These are phyloP conservation scores for Liopterus haemorrhoidalis DNA, from an alignment of 2,888 invertebrate genomes.

Conservation along the genomic window DNA sequence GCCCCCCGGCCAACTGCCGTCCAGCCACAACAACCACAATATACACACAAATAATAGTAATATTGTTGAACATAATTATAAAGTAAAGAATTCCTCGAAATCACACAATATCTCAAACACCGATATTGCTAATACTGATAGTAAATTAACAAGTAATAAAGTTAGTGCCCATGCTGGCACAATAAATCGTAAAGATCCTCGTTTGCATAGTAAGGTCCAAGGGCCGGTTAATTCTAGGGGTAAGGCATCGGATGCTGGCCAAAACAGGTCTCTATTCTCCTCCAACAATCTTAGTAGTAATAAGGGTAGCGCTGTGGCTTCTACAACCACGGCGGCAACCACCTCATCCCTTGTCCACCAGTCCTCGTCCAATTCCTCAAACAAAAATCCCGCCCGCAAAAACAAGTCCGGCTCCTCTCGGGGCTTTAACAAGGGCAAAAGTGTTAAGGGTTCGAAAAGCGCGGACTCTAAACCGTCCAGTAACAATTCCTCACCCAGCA, in stretches of 20 bases:
- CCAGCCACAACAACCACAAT: slow-evolving; percentile 22
- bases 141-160: slow-evolving; percentile 46
- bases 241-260: too few relatives aligned
- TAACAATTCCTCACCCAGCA: slow-evolving; percentile 14
- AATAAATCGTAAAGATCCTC: slow-evolving; percentile 42
- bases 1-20: slow-evolving; percentile 20
- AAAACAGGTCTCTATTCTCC: too few relatives aligned
- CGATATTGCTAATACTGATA: slow-evolving; percentile 30
- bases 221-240: slow-evolving; percentile 29
- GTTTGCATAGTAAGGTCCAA: slow-evolving; percentile 39
- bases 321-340: too few relatives aligned
- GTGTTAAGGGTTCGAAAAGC: slow-evolving; percentile 9
- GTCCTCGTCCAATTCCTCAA: slow-evolving; percentile 28
- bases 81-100: slow-evolving; percentile 27
- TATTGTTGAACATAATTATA: slow-evolving; percentile 25
- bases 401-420: slow-evolving; percentile 30
- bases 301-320: too few relatives aligned
- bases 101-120: slow-evolving; percentile 27
- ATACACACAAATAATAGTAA: too few relatives aligned
- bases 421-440: too few relatives aligned
- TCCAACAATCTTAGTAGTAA: slow-evolving; percentile 24
- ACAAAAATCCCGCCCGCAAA: slow-evolving; percentile 38
- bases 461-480: too few relatives aligned
- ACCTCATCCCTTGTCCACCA: slow-evolving; percentile 41
- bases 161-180: slow-evolving; percentile 37